Base-by-base conservation (phyloP, 2,888 invertebrate genomes). In the Epirrita christyi region DNA sequence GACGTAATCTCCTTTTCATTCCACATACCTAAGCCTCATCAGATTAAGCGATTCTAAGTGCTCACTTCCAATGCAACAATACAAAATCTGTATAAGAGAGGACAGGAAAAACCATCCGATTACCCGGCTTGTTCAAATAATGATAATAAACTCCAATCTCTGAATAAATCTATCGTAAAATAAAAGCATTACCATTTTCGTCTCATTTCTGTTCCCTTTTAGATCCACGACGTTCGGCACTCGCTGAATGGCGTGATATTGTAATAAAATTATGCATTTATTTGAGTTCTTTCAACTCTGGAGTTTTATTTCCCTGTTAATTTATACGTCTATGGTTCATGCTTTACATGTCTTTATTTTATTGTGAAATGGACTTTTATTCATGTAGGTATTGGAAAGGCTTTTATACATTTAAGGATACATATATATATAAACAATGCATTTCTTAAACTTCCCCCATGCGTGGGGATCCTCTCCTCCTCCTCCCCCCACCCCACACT, bases 1-100 rank as follows among this genome's bases (percentile, higher is more conserved):
- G 61, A 58, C 62, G 63, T 72, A 75, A 78, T 71, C 67, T 71
- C 67, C 29, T 67, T 67, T 67, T 68, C 71, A 72, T 78, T 75
- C 70, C 63, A 58, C 61, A 68, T 72, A 75, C 71, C 65, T 67
- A 75, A 77, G 72, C 70, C 68, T 61, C 63, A 73, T 61, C 63
- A 73, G 73, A 77, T 77, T 73, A 76, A 70, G 70, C 68, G 61
- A 63, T 68, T 63, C 64, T 62, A 68, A 69, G 55, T 56, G 42
- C 55, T 63, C 58, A 62, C 55, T 59, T 48, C 66, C 55, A 8
- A 44, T 49, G 49, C 54, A 49, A 29, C 54, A 54, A 54, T 45
- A 58, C 42, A 59, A 57, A 58, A 59, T 42, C 37, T 21, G 45
- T 53, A 56, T 28, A 43, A 36, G 34, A 42, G 28, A 21, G 9